Base-by-base conservation (phyloP, 1,140 invertebrate genomes). In the Thalassaphorura encarpata region DNA sequence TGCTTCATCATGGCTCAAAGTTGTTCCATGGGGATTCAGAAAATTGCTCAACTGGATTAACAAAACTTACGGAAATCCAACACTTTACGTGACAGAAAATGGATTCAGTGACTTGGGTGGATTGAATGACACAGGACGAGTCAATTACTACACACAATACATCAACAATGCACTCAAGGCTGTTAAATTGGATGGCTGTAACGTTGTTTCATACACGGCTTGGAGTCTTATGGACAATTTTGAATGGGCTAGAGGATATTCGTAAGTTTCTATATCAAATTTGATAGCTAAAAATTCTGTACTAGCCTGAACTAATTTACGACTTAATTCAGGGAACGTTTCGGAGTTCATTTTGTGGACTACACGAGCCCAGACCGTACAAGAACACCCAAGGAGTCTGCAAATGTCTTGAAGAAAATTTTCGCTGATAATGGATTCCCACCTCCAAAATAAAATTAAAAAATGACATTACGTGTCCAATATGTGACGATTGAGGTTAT, bases 181-280 rank as follows among this genome's bases (percentile, higher is more conserved):
- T 28, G 52, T 61, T 26, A 18, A 29, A 3, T 15, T 63, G 11
- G 62, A 63, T 58, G 58, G 55, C 21, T 57, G 58, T 27, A 56
- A 63, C 42, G 55, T 63, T 13, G 51, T 31, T 23, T 57, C 40
- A 13, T 63, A 61, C 41, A 61, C 52, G n/a, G 54, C 45, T 3
- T 63, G 61, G 61, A 48, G 43, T 48, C 21, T 55, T 3, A 16
- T 49, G 23, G 28, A 42, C 31, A 36, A 58, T 43, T 40, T 62
- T 56, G 56, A 64, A 70, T 89, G 85, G 85, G 68, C 69, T 1
- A 67, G 41, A 23, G 58, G 53, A 23, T 52, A 52, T 27, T 48
- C 39, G 49, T 59, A 39, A 54, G 24, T 23, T 36, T n/a, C 33
- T 36, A 8, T n/a, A n/a, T n/a, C n/a, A n/a, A n/a, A n/a, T n/a